A percentile compares a stretch with the other conserved stretches of the same genome.
phyloP scores from a whole-genome alignment of 2,113 vertebrate genomes.

The Indicator indicator region DNA sequence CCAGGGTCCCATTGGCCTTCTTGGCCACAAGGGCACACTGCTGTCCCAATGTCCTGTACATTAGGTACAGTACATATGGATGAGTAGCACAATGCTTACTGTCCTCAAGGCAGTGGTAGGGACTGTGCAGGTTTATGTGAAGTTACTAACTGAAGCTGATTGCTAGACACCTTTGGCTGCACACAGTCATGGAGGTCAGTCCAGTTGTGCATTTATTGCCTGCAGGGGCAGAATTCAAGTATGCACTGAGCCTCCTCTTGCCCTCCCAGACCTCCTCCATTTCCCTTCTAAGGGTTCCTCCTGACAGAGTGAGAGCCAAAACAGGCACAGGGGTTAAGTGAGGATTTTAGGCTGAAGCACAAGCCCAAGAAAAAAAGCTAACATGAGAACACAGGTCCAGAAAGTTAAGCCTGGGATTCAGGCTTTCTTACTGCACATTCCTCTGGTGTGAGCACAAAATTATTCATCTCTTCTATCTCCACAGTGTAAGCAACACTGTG shows the following conservation, averaged over 20 bases:
- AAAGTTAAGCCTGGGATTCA: background rate
- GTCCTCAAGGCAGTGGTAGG: background rate
- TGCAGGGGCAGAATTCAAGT: background rate
- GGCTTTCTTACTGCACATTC: background rate
- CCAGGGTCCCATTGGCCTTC: too few relatives aligned
- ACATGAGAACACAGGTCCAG: background rate
- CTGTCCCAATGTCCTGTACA: background rate
- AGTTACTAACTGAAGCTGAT: background rate
- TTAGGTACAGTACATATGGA: background rate
- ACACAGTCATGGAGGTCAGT: background rate
- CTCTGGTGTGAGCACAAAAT: background rate
- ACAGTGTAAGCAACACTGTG: background rate
- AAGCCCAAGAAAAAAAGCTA: background rate
- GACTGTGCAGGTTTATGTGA: background rate
- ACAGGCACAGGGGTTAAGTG: background rate
- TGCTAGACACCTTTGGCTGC: background rate
- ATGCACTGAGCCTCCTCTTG: fast-evolving
- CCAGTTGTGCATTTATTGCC: background rate
- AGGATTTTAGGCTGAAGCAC: background rate
- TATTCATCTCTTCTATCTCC: background rate
- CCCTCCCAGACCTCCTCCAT: too few relatives aligned
- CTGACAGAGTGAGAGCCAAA: too few relatives aligned
- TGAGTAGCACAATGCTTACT: background rate
- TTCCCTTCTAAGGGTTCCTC: background rate
- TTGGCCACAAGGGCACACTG: too few relatives aligned